Base-by-base conservation (phyloP, 2,113 vertebrate species). In the Menura novaehollandiae region DNA sequence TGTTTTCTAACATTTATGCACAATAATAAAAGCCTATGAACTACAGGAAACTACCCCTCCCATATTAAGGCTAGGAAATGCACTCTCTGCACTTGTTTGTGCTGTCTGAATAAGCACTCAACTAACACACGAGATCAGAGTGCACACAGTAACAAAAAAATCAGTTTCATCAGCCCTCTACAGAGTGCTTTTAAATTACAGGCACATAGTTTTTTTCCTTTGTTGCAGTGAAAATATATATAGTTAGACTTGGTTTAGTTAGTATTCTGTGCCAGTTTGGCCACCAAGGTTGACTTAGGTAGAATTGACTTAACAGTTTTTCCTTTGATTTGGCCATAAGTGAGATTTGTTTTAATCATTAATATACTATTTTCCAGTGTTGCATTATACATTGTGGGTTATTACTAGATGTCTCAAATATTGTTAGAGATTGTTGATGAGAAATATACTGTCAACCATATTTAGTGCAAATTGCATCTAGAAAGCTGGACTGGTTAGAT, bases 11-110 rank as follows among this genome's bases (percentile, higher is more conserved):
- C 86, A 92, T 94, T 97, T 98, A 97, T 97, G 97, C 97, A 90
- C 87, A 96, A 96, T 97, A 98, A 98, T 96, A 98, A 97, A 97
- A 97, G 97, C 96, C 97, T 97, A 95, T 83, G 95, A 92, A 97
- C 89, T 96, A 97, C 95, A 97, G 97, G 98, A 97, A 97, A 88
- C 95, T 88, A 92, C 94, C 97, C 97, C 97, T 98, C 97, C 98
- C 97, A 97, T 94, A 91, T 98, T 98, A 98, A 98, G 98, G 98
- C 98, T 98, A 97, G 97, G 98, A 98, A 97, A 97, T 84, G 95
- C 96, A 97, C 97, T 96, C 97, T 97, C 96, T 91, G 94, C 97
- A 94, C 97, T 97, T 82, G 94, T 93, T 91, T 97, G 97, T 98
- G 98, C 98, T 98, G 97, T 97, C 95, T 91, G 92, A 97, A 93